phyloP scores from a whole-genome alignment of 2,888 invertebrate species.

The Agrypnus murinus region DNA sequence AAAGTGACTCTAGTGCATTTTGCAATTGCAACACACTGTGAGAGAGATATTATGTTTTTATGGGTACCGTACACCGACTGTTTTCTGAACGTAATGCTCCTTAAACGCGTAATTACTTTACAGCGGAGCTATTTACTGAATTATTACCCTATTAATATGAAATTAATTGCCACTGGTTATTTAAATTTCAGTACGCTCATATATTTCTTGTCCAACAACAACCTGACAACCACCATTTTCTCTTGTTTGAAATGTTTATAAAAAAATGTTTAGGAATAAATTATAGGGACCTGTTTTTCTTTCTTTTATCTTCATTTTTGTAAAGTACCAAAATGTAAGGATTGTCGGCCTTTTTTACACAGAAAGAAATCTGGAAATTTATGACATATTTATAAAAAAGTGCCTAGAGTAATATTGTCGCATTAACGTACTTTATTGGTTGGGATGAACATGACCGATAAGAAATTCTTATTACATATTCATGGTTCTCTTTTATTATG shows the following conservation, averaged over 20 bases:
- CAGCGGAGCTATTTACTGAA: conserved; percentile 28
- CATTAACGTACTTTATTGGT: conserved; percentile 39
- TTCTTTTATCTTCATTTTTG: conserved; percentile 1
- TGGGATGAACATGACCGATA: conserved; percentile 33
- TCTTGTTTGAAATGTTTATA: conserved; percentile 29
- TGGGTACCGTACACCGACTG: conserved; percentile 14
- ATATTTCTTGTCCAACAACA: conserved; percentile 31
- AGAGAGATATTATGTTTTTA: conserved; percentile 5
- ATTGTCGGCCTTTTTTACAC: conserved; percentile 21
- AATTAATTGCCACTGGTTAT: conserved; percentile 42
- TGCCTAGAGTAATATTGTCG: conserved; percentile 45
- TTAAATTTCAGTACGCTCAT: conserved; percentile 39
- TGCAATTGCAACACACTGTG: background rate
- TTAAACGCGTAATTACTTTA: conserved; percentile 32
- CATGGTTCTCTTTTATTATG: conserved; percentile 16
- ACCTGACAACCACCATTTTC: conserved; percentile 31
- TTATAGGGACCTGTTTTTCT: conserved; percentile 23
- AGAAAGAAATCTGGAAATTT: conserved; percentile 40
- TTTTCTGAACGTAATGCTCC: conserved; percentile 5
- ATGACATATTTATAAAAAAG: conserved; percentile 39
- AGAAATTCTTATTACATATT: conserved; percentile 38
- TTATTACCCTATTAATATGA: conserved; percentile 38
- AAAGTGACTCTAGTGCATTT: too few relatives aligned
- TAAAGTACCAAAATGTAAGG: conserved; percentile 18
- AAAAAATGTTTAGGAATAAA: conserved; percentile 30